These are phyloP conservation scores for Alitta virens DNA, from an alignment of 2,888 invertebrate genomes.

Conservation along the genomic window DNA sequence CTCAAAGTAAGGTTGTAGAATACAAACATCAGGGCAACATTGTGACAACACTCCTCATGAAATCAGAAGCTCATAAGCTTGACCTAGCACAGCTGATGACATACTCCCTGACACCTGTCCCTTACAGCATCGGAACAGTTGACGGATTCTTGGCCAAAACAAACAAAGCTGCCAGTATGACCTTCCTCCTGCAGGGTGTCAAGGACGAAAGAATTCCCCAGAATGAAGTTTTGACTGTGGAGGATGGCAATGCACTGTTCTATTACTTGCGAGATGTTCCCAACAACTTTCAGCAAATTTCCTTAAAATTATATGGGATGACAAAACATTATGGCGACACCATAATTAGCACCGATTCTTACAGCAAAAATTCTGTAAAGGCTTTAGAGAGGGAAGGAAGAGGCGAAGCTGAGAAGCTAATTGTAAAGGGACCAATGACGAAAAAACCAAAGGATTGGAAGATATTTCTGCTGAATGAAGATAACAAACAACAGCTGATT, in stretches of 20 bases:
- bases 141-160: constrained; percentile 22
- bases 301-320: constrained; percentile 13
- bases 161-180: constrained; percentile 17
- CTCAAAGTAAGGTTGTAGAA: constrained; percentile 15
- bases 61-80: constrained; percentile 18
- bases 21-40: constrained; percentile 11
- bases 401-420: constrained; percentile 1
- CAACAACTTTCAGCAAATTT: constrained; percentile 5
- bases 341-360: constrained; percentile 11
- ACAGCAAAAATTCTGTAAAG: constrained; percentile 10
- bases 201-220: background rate
- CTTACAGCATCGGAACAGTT: constrained; percentile 17
- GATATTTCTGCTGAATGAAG: constrained; percentile 10
- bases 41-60: constrained; percentile 17
- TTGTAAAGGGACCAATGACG: constrained; percentile 10
- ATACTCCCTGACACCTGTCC: constrained; percentile 17
- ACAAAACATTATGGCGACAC: constrained; percentile 4
- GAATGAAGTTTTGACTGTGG: background rate
- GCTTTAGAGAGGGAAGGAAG: constrained; percentile 11
- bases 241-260: constrained; percentile 19
- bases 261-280: constrained; percentile 7
- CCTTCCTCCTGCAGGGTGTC: constrained; percentile 7
- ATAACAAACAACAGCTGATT: constrained; percentile 13
- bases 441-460: constrained; percentile 12
- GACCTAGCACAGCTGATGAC: constrained; percentile 19